Base-by-base conservation (phyloP, 2,113 vertebrate species). In the Cyrtonyx montezumae region DNA sequence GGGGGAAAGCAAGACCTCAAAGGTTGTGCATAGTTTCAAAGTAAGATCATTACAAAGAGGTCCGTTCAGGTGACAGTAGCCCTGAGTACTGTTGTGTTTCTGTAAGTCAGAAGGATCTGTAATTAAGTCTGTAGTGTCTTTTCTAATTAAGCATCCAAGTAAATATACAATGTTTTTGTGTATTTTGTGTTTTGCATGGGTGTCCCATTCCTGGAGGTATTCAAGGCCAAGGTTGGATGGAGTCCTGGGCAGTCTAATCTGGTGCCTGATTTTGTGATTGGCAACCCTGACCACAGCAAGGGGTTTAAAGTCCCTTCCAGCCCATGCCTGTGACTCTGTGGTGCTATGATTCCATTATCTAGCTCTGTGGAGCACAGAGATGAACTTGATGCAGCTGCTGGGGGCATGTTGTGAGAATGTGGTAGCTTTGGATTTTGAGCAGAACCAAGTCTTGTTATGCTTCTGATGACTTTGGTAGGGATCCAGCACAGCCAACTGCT, bases 11-110 rank as follows among this genome's bases (percentile, higher is more conserved):
- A 1, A 13, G 34, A 63, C 25, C 61, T 32, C 78, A 42, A 5
- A 53, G 83, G 70, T 13, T 49, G 58, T 0, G 30, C 3, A 1
- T 28, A 18, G 40, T 61, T 61, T 8, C 75, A 56, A 73, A n/a
- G 55, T 6, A 40, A 45, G 42, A 51, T 66, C 6, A 43, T 87
- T 70, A 65, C 49, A 20, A 6, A 62, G 36, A 15, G 15, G 4
- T 34, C 17, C 7, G 5, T n/a, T 16, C 36, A 70, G 18, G 32
- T 6, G 11, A 6, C 32, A 67, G 8, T 6, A 28, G 32, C 62
- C 19, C 23, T 1, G 1, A 25, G 20, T 8, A 7, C 28, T 42
- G 56, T 30, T 1, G 0, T 36, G 8, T 1, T 74, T 51, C 78
- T n/a, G 3, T 10, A 4, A 78, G 62, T 3, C 70, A 66, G n/a